Percentiles rank a stretch among this genome's conserved stretches.
Evolutionary conservation across 2,113 vertebrate genomes (phyloP).

Genomic region (Pangasianodon gigas): DNA sequence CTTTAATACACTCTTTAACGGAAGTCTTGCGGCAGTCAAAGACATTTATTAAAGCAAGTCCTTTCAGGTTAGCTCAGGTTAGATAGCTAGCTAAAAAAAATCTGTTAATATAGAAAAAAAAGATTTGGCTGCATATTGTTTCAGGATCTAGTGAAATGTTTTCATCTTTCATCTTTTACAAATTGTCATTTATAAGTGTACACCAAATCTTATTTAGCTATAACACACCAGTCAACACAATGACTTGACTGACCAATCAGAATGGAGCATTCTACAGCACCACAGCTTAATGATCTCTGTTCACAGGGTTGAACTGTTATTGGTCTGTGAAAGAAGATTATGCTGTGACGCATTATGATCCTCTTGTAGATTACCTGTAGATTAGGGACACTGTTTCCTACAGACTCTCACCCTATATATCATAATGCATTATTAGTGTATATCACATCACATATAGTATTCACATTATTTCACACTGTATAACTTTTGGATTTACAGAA

Average conservation of each 20-base stretch:
- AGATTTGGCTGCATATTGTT: too few species aligned
- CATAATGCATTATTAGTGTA: neutral
- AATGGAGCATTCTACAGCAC: neutral
- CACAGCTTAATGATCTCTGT: neutral
- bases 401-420: neutral
- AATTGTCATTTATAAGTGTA: neutral
- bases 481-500: neutral
- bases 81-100: too few species aligned
- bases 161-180: neutral
- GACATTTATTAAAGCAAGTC: too few species aligned
- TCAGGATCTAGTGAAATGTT: too few species aligned
- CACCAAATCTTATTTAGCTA: neutral
- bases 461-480: neutral
- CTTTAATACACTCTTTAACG: too few species aligned
- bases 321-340: constrained; percentile 7
- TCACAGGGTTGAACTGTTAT: neutral
- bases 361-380: neutral
- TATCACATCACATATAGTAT: neutral
- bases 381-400: neutral
- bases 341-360: neutral
- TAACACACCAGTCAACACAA: neutral
- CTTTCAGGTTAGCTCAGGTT: too few species aligned
- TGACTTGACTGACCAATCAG: neutral
- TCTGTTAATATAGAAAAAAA: too few species aligned
- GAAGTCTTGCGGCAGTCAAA: too few species aligned